phyloP scores from a whole-genome alignment of 2,113 vertebrate species.

The Alces alces region DNA sequence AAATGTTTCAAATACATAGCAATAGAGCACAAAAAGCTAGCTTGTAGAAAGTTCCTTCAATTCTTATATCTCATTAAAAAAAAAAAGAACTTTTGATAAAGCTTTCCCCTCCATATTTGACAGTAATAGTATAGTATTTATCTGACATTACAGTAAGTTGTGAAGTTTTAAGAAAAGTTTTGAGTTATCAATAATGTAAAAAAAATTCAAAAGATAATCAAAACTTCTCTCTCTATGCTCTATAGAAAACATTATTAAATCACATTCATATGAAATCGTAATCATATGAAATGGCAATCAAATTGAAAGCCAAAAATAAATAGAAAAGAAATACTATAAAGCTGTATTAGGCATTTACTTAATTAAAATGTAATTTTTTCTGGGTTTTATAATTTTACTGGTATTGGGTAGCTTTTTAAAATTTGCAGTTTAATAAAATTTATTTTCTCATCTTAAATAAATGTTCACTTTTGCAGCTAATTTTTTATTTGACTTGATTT shows the following conservation, averaged over 20 bases:
- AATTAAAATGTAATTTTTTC: neutral
- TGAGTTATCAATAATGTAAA: neutral
- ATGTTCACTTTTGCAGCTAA: neutral
- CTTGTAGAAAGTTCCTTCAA: neutral
- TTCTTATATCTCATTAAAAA: neutral
- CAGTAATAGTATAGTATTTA: neutral
- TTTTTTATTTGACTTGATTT: neutral
- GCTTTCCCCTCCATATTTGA: neutral
- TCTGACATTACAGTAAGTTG: neutral
- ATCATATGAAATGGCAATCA: neutral
- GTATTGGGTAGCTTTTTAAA: neutral
- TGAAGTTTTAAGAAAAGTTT: neutral
- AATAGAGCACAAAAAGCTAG: neutral
- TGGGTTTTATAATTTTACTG: neutral
- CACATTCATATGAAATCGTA: neutral
- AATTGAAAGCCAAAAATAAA: neutral
- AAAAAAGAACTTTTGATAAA: neutral
- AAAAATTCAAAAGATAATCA: neutral
- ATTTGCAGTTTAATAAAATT: neutral
- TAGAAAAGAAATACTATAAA: neutral
- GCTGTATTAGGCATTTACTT: neutral
- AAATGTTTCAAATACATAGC: neutral
- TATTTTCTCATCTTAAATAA: neutral
- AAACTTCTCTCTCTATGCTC: neutral
- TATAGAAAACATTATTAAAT: neutral